Conservation (phyloP, 2,797 vertebrate species). For the Helicolenus hilgendorfi region DNA sequence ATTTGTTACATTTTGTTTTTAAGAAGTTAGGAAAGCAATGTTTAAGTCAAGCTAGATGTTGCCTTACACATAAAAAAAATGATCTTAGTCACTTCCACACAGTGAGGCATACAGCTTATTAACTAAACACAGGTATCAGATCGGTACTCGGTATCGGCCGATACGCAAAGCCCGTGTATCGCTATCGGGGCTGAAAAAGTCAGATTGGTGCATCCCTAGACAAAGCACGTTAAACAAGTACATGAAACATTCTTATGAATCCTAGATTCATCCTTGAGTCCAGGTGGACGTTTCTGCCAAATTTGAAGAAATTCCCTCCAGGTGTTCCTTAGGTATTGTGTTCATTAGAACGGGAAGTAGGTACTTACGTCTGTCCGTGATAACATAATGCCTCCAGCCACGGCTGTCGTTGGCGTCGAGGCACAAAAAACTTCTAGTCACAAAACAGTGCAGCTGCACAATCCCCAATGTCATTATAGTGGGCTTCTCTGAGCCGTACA, state of each 20-base stretch:
- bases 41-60: too few relatives aligned
- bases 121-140: too few relatives aligned
- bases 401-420: background rate
- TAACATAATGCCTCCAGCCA: background rate
- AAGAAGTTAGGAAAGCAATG: too few relatives aligned
- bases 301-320: background rate
- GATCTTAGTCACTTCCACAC: too few relatives aligned
- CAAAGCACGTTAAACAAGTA: background rate
- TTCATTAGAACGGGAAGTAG: background rate
- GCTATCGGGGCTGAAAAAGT: too few relatives aligned
- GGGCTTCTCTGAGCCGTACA: background rate
- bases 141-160: too few relatives aligned
- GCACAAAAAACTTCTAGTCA: background rate
- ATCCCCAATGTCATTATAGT: background rate
- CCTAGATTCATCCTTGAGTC: background rate
- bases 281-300: background rate
- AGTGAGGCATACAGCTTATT: too few relatives aligned
- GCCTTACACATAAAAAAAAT: too few relatives aligned
- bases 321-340: background rate
- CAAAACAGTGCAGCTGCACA: background rate
- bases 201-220: background rate
- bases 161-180: too few relatives aligned
- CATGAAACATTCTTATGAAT: background rate
- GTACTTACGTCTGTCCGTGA: background rate
- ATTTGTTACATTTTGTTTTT: too few relatives aligned